A percentile compares a stretch with the other conserved stretches of the same genome.
These are phyloP conservation scores for Sylvilagus floridanus DNA, from an alignment of 2,797 vertebrate genomes.

Conservation along the genomic window DNA sequence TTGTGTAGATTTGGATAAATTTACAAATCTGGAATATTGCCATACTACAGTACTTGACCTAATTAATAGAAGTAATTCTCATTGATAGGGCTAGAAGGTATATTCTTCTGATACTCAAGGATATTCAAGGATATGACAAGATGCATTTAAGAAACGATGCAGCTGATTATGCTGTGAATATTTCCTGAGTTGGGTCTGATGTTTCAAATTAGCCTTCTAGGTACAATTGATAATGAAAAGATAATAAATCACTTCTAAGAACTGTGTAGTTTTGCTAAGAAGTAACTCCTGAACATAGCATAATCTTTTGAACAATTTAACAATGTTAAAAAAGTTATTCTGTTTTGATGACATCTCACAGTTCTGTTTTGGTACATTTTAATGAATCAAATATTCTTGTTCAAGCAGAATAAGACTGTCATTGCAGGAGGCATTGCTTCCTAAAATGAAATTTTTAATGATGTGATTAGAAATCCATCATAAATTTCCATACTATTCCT, in stretches of 20 bases:
- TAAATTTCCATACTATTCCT: neutral
- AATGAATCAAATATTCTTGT: conserved; percentile 1
- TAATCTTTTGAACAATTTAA: neutral
- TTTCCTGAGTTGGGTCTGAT: conserved; percentile 30
- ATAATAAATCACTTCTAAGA: neutral
- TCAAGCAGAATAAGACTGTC: conserved; percentile 14
- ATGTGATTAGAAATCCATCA: neutral
- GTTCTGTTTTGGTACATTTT: neutral
- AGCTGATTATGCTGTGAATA: neutral
- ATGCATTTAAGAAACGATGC: neutral
- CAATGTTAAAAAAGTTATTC: conserved; percentile 13
- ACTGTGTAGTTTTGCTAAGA: conserved; percentile 36
- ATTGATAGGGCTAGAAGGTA: neutral
- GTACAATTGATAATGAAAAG: conserved; percentile 20
- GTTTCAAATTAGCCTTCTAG: conserved; percentile 45
- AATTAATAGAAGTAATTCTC: conserved; percentile 37
- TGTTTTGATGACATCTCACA: conserved; percentile 43
- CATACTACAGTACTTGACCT: neutral
- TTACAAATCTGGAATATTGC: conserved; percentile 61
- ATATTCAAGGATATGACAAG: neutral
- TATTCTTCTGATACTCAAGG: neutral
- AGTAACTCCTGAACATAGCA: conserved; percentile 1
- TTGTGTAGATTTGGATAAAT: conserved; percentile 6
- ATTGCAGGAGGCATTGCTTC: neutral
- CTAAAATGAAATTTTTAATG: neutral